A percentile compares a stretch with the other conserved stretches of the same genome.
Evolutionary conservation across 2,797 vertebrate genomes (phyloP).

Genomic region (Discoglossus pictus): DNA sequence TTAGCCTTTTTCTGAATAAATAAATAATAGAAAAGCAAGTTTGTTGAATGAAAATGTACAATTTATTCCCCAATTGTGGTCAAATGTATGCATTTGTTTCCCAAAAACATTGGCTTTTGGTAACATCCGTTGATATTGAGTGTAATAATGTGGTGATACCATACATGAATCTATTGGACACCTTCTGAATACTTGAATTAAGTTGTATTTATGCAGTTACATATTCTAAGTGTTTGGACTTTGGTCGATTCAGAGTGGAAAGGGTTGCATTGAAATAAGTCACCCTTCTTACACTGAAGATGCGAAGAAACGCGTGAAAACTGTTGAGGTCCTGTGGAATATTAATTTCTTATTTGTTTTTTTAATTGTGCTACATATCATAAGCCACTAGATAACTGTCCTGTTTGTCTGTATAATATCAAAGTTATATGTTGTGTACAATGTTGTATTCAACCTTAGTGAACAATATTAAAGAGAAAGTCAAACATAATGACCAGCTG

Average conservation of each 20-base stretch:
- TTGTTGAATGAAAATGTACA: conserved; percentile 34
- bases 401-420: conserved; percentile 70
- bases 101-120: conserved; percentile 4
- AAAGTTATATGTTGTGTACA: conserved; percentile 66
- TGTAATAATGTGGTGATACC: conserved; percentile 33
- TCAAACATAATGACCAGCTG: conserved; percentile 58
- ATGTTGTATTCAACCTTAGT: conserved; percentile 65
- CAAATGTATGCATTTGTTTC: conserved; percentile 22
- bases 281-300: not conserved
- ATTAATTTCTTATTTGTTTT: conserved; percentile 58
- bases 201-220: conserved; percentile 65
- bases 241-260: conserved; percentile 26
- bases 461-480: conserved; percentile 70
- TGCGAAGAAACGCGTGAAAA: conserved; percentile 59
- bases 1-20: not conserved
- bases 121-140: conserved; percentile 20
- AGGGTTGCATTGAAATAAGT: not conserved
- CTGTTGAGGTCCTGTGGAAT: conserved; percentile 66
- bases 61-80: conserved; percentile 12
- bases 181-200: conserved; percentile 59
- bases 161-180: not conserved
- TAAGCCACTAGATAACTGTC: conserved; percentile 72
- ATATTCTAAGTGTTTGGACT: conserved; percentile 74
- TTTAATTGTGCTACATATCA: conserved; percentile 69
- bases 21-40: conserved; percentile 12